phyloP scores from a whole-genome alignment of 64 coral and sea anemone genomes.

The Astreopora myriophthalma region DNA sequence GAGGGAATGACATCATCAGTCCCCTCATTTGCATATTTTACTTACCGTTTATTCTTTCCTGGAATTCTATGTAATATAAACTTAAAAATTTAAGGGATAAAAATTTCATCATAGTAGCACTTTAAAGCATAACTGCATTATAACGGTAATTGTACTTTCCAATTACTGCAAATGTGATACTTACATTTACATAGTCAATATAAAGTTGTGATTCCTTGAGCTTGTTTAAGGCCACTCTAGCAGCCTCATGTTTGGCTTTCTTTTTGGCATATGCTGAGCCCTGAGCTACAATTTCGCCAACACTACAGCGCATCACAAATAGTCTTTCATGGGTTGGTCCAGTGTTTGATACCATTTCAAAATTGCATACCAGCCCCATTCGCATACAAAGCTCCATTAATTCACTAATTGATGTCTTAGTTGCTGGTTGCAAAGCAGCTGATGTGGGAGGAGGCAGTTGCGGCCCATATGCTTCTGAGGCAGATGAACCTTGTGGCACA shows the following conservation, averaged over 20 bases:
- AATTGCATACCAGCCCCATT: conserved; percentile 66
- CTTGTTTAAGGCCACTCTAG: conserved; percentile 71
- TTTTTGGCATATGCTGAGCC: conserved; percentile 74
- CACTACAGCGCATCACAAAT: conserved; percentile 69
- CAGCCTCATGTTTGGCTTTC: conserved; percentile 81
- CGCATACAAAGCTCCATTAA: conserved; percentile 76
- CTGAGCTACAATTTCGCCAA: conserved; percentile 53
- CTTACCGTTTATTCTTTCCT: too few relatives aligned
- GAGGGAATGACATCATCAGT: too few relatives aligned
- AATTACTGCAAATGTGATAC: not conserved
- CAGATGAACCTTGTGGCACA: conserved; percentile 25
- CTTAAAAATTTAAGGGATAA: too few relatives aligned
- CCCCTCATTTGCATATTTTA: too few relatives aligned
- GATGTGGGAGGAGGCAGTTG: conserved; percentile 38
- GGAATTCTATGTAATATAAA: too few relatives aligned
- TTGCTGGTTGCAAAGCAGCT: not conserved
- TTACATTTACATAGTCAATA: conserved; percentile 76
- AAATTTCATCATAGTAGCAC: too few relatives aligned
- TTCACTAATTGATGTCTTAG: conserved; percentile 79
- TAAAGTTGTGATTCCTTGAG: conserved; percentile 80
- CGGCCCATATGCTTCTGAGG: conserved; percentile 52
- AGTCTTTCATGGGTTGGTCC: conserved; percentile 67
- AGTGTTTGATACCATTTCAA: conserved; percentile 64
- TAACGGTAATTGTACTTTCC: not conserved
- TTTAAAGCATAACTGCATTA: too few relatives aligned